Evolutionary conservation across 2,113 vertebrate species (phyloP), one percentile per base, ranked within the genome.

Genomic region (Barnardius zonarius): DNA sequence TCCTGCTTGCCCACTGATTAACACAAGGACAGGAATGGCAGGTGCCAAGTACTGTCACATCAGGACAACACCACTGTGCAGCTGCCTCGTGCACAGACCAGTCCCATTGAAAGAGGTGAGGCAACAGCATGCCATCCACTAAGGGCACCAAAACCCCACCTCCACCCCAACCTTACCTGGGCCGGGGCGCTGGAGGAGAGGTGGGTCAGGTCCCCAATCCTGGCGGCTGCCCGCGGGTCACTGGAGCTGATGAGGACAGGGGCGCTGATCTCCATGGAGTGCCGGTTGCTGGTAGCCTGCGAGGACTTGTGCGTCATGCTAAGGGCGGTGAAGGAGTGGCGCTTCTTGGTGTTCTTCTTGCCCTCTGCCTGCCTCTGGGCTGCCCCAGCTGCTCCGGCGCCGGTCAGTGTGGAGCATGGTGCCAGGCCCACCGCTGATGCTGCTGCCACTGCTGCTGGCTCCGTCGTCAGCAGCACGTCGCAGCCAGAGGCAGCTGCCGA

Each of bases 221-320:
- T 99, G 94, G 99, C 99, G 0, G 99, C 99, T 0, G 99, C 99
- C 57, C 99, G 98, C 2, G 99, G 99, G 92, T 99, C 99, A 0
- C 99, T 99, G 86, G 99, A 99, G 97, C 99, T 99, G 98, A 99
- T 99, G 93, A 99, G 98, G 41, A 99, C 98, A 0, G 99, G 99
- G 22, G 99, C 99, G 0, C 99, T 99, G 96, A 99, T 99, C 97
- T 99, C 99, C 99, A 99, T 99, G 94, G 99, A 99, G 96, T 99
- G 99, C 87, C 99, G 98, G 97, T 99, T 99, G 98, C 99, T 99
- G 84, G 98, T 37, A 0, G 98, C 98, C 92, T 99, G 99, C 11
- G 99, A 98, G 31, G 99, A 98, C 83, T 99, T 98, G 98, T 99
- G 99, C 1, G 98, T 99, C 98, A 99, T 98, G 41, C 99, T 99